Conservation (phyloP, 2,113 vertebrate species). For the Pseudolaguvia tuberculata region DNA sequence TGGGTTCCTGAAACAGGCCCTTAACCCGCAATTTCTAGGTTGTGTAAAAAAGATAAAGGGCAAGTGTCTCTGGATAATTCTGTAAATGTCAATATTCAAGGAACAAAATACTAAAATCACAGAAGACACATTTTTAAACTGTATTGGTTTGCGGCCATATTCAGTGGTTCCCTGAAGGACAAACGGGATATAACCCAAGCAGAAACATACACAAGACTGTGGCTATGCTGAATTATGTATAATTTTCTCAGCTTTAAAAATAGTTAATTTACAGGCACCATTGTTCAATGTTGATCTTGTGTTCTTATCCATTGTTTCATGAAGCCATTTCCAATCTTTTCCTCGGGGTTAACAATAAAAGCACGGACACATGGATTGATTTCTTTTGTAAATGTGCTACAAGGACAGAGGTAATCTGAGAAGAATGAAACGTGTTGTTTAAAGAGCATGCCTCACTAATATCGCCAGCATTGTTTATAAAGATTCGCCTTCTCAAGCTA, state of each 20-base stretch:
- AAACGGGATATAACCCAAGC: not conserved
- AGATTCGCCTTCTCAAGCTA: constrained; percentile 37
- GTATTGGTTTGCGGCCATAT: not conserved
- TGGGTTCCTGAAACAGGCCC: too few relatives aligned
- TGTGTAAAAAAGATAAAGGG: too few relatives aligned
- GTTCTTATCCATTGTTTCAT: not conserved
- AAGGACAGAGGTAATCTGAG: constrained; percentile 22
- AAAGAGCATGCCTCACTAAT: constrained; percentile 39
- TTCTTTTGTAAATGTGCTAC: constrained; percentile 12
- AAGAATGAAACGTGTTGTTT: constrained; percentile 39
- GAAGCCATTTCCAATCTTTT: not conserved
- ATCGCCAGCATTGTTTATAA: constrained; percentile 47
- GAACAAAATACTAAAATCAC: too few relatives aligned
- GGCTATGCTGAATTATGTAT: not conserved
- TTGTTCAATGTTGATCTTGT: not conserved
- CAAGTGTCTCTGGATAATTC: too few relatives aligned
- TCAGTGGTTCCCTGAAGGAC: not conserved
- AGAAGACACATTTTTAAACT: too few relatives aligned
- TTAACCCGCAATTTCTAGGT: too few relatives aligned
- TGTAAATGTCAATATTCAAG: too few relatives aligned
- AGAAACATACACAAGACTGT: not conserved
- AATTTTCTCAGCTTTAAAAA: too few relatives aligned
- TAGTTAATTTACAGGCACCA: not conserved
- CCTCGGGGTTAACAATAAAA: not conserved
- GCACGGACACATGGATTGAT: constrained; percentile 3